phyloP scores from a whole-genome alignment of 2,888 invertebrate genomes.

The Dicranocentrus wangi region DNA sequence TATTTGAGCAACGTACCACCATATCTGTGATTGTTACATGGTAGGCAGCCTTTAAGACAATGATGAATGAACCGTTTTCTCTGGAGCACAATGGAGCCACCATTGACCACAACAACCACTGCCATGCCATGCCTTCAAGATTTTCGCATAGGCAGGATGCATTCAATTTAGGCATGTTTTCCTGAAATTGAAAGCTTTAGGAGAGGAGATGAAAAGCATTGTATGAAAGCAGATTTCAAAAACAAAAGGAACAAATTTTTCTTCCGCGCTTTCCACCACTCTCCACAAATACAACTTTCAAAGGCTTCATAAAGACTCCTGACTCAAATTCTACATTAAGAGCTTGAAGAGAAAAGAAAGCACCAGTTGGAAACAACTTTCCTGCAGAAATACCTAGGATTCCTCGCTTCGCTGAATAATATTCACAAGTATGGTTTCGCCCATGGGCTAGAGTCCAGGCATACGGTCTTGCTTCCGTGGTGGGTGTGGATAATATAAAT shows the following conservation, averaged over 20 bases:
- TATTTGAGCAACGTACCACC: too few relatives aligned
- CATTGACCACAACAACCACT: constrained; percentile 45
- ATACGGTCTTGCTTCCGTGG: background rate
- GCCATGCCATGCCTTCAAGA: background rate
- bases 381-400: constrained; percentile 32
- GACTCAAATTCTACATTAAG: constrained; percentile 33
- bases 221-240: constrained; percentile 35
- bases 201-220: constrained; percentile 19
- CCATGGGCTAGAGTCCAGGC: background rate
- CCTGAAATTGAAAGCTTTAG: constrained; percentile 15
- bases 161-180: background rate
- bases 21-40: background rate
- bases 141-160: background rate
- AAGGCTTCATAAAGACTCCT: constrained; percentile 12
- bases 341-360: constrained; percentile 15
- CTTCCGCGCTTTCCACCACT: background rate
- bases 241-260: constrained; percentile 47
- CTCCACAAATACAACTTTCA: background rate
- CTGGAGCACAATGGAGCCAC: constrained; percentile 22
- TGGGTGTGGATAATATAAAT: too few relatives aligned
- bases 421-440: constrained; percentile 34
- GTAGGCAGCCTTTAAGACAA: constrained; percentile 26
- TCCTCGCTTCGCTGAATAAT: constrained; percentile 40
- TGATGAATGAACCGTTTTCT: constrained; percentile 55
- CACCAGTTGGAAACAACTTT: constrained; percentile 17